Percentiles rank a stretch among this genome's conserved stretches.
Conservation (phyloP, 2,888 invertebrate species). For the Acanthacorydalis orientalis region DNA sequence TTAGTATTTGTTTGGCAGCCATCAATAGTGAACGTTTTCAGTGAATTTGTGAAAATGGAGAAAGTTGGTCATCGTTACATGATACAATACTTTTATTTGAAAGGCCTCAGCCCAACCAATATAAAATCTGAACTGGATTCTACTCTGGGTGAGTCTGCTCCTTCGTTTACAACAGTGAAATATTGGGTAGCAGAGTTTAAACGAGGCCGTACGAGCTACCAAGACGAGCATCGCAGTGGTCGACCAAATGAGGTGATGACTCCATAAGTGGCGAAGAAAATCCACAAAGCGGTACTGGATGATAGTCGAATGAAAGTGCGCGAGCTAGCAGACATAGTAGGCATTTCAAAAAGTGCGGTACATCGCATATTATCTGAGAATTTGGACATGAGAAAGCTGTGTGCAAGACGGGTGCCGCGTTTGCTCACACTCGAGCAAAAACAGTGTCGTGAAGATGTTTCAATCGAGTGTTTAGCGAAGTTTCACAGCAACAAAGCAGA, state of each 20-base stretch:
- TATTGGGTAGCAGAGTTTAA: conserved; percentile 9
- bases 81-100: conserved; percentile 9
- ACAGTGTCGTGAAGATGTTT: conserved; percentile 8
- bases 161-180: conserved; percentile 9
- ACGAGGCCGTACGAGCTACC: conserved; percentile 6
- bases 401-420: conserved; percentile 13
- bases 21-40: conserved; percentile 4
- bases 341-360: conserved; percentile 2
- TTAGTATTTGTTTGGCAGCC: neutral
- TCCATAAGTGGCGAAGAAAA: conserved; percentile 8
- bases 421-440: conserved; percentile 11
- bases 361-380: conserved; percentile 8
- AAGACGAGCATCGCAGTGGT: conserved; percentile 5
- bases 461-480: conserved; percentile 7
- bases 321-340: neutral
- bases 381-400: conserved; percentile 13
- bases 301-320: conserved; percentile 1
- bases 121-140: conserved; percentile 13
- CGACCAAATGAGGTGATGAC: conserved; percentile 8
- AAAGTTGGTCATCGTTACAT: neutral
- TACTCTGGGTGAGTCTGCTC: conserved; percentile 12
- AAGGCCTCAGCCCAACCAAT: conserved; percentile 10
- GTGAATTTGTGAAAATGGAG: conserved; percentile 7
- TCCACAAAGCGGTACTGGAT: conserved; percentile 9
- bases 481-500: conserved; percentile 11